Evolutionary conservation across 2,797 vertebrate genomes (phyloP).

Genomic region (Mionectes olivaceus): DNA sequence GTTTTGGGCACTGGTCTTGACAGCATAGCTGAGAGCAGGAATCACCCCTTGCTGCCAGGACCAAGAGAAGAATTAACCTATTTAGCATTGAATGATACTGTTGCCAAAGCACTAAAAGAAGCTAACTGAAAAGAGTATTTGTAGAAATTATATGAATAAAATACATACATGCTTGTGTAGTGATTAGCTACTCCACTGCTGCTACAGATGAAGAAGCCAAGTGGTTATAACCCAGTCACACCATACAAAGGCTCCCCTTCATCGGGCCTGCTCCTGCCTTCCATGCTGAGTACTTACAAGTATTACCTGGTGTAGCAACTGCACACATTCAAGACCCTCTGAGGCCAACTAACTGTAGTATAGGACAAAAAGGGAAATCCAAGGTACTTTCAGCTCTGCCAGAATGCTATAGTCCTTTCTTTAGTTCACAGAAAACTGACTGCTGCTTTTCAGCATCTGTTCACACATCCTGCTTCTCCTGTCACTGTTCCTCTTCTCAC

Average conservation of each 20-base stretch:
- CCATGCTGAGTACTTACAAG: not conserved
- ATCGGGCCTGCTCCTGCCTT: not conserved
- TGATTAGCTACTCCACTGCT: not conserved
- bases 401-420: not conserved
- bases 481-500: not conserved
- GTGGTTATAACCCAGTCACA: not conserved
- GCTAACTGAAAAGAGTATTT: not conserved
- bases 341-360: not conserved
- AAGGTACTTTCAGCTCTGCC: not conserved
- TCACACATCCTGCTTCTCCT: fast-evolving
- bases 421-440: not conserved
- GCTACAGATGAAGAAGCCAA: not conserved
- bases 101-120: not conserved
- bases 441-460: not conserved
- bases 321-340: not conserved
- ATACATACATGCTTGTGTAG: not conserved
- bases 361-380: not conserved
- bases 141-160: not conserved
- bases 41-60: not conserved
- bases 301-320: not conserved
- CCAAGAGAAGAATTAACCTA: not conserved
- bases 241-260: not conserved
- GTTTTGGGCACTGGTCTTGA: not conserved
- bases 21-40: not conserved
- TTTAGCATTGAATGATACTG: not conserved